Evolutionary conservation across 2,888 invertebrate species (phyloP), one percentile per base, ranked within the genome.

Genomic region (Endotricha flammealis): DNA sequence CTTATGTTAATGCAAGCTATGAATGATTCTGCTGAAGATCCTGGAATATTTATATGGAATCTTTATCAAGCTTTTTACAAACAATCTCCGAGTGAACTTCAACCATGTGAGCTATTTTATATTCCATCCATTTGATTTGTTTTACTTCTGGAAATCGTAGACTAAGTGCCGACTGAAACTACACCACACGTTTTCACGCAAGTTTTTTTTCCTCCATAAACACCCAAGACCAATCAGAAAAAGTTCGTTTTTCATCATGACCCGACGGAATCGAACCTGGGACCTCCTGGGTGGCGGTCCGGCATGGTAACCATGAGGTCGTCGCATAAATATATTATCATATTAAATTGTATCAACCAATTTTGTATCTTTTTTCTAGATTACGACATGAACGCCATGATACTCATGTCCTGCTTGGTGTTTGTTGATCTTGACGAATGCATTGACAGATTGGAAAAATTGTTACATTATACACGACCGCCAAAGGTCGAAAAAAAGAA

Each of bases 21-120:
- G 78, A 40, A 32, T 0, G 53, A 60, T 2, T 69, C 71, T 1
- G 29, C 60, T 7, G 66, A 69, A 32, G 82, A 86, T 27, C 68
- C 85, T 1, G 83, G 82, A 1, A 52, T 81, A n/a, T 87, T 87
- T 50, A 69, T 87, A 37, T 85, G 85, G 82, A 67, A 68, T 48
- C 59, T 87, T 0, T 86, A 80, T 36, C 58, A 61, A 9, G 56
- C 60, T 5, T 41, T 73, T 39, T 85, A 77, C 50, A 75, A 78
- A 38, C 54, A 39, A 25, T 48, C 77, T 6, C 85, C 86, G 0
- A 77, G 61, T 46, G 61, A 68, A 44, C 48, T 73, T 33, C 58
- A 58, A 42, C 38, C 51, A 38, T 53, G 78, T 78, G 48, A 62
- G 57, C 6, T 32, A 22, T 33, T 11, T 12, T n/a, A n/a, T n/a